A percentile compares a stretch with the other conserved stretches of the same genome.
These are phyloP conservation scores for Mormyrops boulengeri DNA, from an alignment of 2,797 vertebrate species.

Conservation along the genomic window DNA sequence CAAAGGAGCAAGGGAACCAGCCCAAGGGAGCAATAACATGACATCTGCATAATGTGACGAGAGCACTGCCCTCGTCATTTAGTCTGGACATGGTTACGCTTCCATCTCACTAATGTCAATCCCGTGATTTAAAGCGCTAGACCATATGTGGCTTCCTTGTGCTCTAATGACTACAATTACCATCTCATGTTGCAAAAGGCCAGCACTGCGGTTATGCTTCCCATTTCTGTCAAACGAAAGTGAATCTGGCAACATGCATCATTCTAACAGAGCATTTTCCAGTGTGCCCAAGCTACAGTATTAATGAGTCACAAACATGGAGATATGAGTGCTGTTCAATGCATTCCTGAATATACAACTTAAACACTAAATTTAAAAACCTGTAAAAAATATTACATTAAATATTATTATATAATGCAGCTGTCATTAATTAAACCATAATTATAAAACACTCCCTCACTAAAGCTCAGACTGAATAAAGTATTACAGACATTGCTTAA, in stretches of 20 bases:
- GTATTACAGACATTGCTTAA: background rate
- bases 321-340: background rate
- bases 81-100: background rate
- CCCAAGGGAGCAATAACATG: background rate
- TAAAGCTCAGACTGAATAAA: background rate
- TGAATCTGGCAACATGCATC: constrained; percentile 11
- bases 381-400: background rate
- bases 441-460: constrained; percentile 8
- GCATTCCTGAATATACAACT: background rate
- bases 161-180: constrained; percentile 7
- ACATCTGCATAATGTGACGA: background rate
- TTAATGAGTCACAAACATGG: background rate
- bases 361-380: background rate
- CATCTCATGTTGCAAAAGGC: constrained; percentile 7
- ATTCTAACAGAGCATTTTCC: background rate
- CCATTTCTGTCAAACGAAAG: background rate
- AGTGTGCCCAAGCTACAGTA: background rate
- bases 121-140: background rate
- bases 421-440: constrained; percentile 3
- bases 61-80: background rate
- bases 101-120: background rate
- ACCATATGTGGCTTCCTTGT: background rate
- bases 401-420: background rate
- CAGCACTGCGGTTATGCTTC: background rate
- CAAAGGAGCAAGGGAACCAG: background rate